Evolutionary conservation across 2,888 invertebrate species (phyloP), one percentile per base, ranked within the genome.

Genomic region (Acanthosoma haemorrhoidale): DNA sequence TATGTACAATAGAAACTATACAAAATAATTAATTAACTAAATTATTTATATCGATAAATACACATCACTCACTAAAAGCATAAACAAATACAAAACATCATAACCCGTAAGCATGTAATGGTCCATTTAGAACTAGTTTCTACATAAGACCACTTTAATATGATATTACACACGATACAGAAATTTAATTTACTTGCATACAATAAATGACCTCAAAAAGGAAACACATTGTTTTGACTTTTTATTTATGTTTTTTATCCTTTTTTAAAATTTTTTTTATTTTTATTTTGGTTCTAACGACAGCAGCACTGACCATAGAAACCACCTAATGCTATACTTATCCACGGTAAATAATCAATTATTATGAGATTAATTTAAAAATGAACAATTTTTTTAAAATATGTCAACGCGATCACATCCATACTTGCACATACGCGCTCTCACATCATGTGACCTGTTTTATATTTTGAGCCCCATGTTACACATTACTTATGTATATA

Each of bases 401-500:
- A 61, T 61, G 21, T 61, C 38, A 34, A 51, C 29, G 51, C 29
- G 51, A 61, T 36, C 34, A 61, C 61, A 61, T 34, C 61, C 61
- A 38, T 36, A 38, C 61, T 34, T 2, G 25, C 61, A 61, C 61
- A 61, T 61, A 11, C 43, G 15, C 15, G 9, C 43, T 38, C 38
- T 38, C 61, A 61, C 61, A 61, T 61, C 61, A 61, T 61, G 61
- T 61, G 61, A 61, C 61, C 61, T 61, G 61, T 61, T 61, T 61
- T 61, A 61, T 61, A 61, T 61, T 32, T 61, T 61, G 61, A 61
- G 61, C 61, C 61, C 61, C 61, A 61, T 61, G 61, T 61, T 61
- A 61, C 18, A 61, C 25, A 61, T 34, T 61, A 61, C 61, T 61
- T 61, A 61, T 61, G 51, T 51, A 51, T 51, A 51, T 51, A 51